Percentiles rank a stretch among this genome's conserved stretches.
These are phyloP conservation scores for Tachyglossus aculeatus DNA, from an alignment of 2,797 vertebrate genomes.

Conservation along the genomic window DNA sequence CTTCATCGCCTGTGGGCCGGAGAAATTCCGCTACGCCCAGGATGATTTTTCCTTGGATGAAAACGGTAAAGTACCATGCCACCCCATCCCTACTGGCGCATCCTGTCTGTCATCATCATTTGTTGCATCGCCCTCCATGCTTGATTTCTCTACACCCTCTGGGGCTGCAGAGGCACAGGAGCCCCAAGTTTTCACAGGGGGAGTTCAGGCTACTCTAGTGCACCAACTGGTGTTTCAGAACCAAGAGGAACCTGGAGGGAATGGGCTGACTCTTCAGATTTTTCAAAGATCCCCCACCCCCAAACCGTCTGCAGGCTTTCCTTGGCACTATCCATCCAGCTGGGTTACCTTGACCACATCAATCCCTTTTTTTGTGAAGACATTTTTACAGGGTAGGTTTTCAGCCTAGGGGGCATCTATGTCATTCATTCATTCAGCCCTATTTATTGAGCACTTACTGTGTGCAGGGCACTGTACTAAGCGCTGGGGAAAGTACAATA, in stretches of 20 bases:
- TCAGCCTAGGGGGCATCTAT: not conserved
- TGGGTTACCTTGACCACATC: not conserved
- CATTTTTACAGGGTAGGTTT: no score
- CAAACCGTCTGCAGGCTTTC: not conserved
- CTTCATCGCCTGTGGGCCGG: constrained; percentile 97
- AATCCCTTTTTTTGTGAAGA: not conserved
- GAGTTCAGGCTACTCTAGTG: no score
- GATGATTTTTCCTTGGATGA: constrained; percentile 99
- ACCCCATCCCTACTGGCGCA: not conserved
- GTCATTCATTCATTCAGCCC: not conserved
- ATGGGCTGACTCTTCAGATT: no score
- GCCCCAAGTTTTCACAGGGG: no score
- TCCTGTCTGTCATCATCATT: not conserved
- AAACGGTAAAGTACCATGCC: constrained; percentile 88
- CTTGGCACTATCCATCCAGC: not conserved
- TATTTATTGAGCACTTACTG: no score
- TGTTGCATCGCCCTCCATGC: not conserved
- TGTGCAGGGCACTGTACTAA: no score
- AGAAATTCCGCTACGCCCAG: constrained; percentile 98
- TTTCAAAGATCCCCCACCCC: not conserved
- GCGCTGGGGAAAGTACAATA: no score
- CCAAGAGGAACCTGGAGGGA: not conserved
- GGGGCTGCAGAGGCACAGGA: not conserved
- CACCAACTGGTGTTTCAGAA: not conserved
- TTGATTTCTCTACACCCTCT: not conserved